Evolutionary conservation across 2,797 vertebrate genomes (phyloP), one percentile per base, ranked within the genome.

Genomic region (Simalia tracyae): DNA sequence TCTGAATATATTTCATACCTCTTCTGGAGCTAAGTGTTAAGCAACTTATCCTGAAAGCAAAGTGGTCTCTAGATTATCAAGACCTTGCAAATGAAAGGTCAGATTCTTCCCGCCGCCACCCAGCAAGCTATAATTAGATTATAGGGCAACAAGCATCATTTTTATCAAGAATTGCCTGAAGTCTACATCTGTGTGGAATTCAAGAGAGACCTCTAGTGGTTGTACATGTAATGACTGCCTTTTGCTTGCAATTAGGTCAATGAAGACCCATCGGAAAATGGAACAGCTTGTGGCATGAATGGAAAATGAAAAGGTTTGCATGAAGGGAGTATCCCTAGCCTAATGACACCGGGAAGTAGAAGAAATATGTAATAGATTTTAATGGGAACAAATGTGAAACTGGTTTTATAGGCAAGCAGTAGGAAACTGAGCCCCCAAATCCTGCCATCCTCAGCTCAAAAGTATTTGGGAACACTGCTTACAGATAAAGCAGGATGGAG

Each of bases 121-220:
- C 9, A 14, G 14, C 3, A 0, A 42, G 56, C 22, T 26, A 9
- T 66, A 46, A 61, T 9, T 31, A 2, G 66, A 87, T 63, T 46
- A 54, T 10, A 31, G 10, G 42, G 10, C 15, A 54, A 7, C 85
- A 86, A 14, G 56, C 66, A 26, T 36, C n/a, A 36, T 28, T 12
- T 84, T 36, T 50, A 63, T 26, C 9, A 60, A 17, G 26, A 28
- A 76, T 46, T 42, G 26, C 3, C 86, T 54, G 59, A 81, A 88
- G 6, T 31, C 68, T 7, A 36, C 36, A 36, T 36, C 36, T 36
- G 36, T 36, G 36, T 36, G 36, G 36, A 36, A 36, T 36, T 54
- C 50, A 54, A 54, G 50, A 54, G 50, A 54, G 50, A 92, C 91
- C 63, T 61, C 91, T 89, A 61, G 63, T 61, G 91, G 91, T 8